Evolutionary conservation across 2,888 invertebrate genomes (phyloP), one percentile per base, ranked within the genome.

Genomic region (Eupeodes luniger): DNA sequence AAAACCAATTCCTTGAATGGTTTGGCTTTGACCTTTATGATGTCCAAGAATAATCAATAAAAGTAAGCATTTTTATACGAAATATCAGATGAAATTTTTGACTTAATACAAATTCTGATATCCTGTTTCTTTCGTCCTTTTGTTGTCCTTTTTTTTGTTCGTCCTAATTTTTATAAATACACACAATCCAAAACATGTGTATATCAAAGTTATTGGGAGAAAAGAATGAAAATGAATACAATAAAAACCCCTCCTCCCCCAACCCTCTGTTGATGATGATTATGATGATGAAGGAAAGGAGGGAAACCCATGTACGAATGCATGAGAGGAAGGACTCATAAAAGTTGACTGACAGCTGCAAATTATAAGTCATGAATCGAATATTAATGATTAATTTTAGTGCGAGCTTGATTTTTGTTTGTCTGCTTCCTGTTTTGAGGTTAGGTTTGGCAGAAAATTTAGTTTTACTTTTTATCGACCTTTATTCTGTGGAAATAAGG

Each of bases 301-400:
- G 74, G 40, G 47, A 67, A 59, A 40, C 40, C 70, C 44, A 16
- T 14, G 19, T 44, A 27, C n/a, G n/a, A 72, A 69, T 40, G 76
- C 80, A 84, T 81, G 62, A 69, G 62, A 69, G 77, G 77, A 84
- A 87, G 61, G 66, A 80, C 84, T 77, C 77, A 81, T 84, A 81
- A 84, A 84, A 57, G 44, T 27, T 87, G 84, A 87, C 74, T 87
- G 87, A 87, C 87, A 87, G 87, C 87, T 80, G 80, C 87, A 84
- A 87, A 87, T 87, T 87, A 81, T 84, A 84, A 84, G 84, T 77
- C 80, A 84, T 87, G 87, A 81, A 81, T 84, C 57, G 77, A 83
- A 84, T 66, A 66, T 84, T 72, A 84, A 87, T 87, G 83, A 87
- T 87, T 81, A 81, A 81, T 84, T 80, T 80, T 36, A 34, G 70